Base-by-base conservation (phyloP, 2,113 vertebrate genomes). In the Galemys pyrenaicus region DNA sequence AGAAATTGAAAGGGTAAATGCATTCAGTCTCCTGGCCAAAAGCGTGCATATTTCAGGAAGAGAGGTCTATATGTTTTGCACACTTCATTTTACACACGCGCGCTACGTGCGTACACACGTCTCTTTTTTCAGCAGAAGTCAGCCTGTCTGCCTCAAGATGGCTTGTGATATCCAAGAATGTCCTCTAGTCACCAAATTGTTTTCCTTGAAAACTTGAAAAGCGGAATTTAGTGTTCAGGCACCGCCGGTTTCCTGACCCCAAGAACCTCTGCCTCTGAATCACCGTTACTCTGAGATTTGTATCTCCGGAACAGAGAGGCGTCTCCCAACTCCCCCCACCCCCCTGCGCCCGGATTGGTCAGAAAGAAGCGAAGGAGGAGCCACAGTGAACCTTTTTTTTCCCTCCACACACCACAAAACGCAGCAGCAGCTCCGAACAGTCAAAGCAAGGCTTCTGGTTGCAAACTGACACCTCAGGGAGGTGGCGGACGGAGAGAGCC, bases 331-430 rank as follows among this genome's bases (percentile, higher is more conserved):
- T 93, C 94, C 94, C 96, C 54, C 68, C 54, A 35, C 94, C 96
- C 54, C 68, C 54, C 37, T 0, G 93, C n/a, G 62, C 82, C 86
- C 0, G 65, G 94, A 99, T 98, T 98, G 98, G 98, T 95, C 98
- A 93, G 54, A 74, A 94, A 68, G 88, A 80, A 96, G 83, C 56
- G 88, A 97, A 97, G 98, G 98, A 92, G 98, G 98, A 94, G 98
- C 92, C 74, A 91, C 35, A 46, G 41, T 32, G 91, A 94, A 92
- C 80, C 87, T 80, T 35, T 35, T 95, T 96, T 49, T 49, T 49
- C 12, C 65, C 90, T 92, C 85, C 91, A 91, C 94, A 87, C 92
- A 89, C 56, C 11, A 94, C 80, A 96, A 96, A 97, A 95, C 94
- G 81, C 95, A 89, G 93, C 95, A 96, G 97, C 95, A 87, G 92